phyloP scores from a whole-genome alignment of 2,113 vertebrate genomes.

The Coturnix japonica region DNA sequence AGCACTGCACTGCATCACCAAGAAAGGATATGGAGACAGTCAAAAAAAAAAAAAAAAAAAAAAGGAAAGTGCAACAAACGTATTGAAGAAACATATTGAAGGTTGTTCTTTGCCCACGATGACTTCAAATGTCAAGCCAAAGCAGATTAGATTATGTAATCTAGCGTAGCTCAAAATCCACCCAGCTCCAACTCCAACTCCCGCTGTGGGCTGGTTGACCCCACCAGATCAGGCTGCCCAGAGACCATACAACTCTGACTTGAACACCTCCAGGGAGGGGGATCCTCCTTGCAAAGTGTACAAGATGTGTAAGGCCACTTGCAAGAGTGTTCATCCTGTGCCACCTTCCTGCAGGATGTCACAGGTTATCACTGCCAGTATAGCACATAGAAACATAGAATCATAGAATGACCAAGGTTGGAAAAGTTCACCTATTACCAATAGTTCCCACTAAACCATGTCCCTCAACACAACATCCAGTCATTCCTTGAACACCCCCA shows the following conservation, averaged over 20 bases:
- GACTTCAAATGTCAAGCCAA: background rate
- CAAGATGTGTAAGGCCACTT: background rate
- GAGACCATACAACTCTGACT: background rate
- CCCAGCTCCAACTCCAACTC: background rate
- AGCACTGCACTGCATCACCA: background rate
- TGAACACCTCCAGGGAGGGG: background rate
- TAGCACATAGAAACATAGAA: background rate
- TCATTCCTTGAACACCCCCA: too few species aligned
- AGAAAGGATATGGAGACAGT: background rate
- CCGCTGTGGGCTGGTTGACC: background rate
- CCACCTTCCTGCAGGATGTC: background rate
- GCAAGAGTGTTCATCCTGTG: background rate
- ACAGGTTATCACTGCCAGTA: accelerated
- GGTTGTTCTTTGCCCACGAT: background rate
- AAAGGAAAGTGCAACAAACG: background rate
- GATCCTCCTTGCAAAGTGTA: accelerated
- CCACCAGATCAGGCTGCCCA: background rate
- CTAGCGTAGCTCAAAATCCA: background rate
- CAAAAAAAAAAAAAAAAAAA: background rate
- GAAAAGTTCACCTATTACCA: too few species aligned
- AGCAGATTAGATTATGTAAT: accelerated
- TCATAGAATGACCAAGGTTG: too few species aligned
- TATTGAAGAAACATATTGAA: background rate
- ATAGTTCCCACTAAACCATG: too few species aligned
- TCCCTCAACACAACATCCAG: too few species aligned